Conservation (phyloP, 2,797 vertebrate species). For the Cuniculus paca region DNA sequence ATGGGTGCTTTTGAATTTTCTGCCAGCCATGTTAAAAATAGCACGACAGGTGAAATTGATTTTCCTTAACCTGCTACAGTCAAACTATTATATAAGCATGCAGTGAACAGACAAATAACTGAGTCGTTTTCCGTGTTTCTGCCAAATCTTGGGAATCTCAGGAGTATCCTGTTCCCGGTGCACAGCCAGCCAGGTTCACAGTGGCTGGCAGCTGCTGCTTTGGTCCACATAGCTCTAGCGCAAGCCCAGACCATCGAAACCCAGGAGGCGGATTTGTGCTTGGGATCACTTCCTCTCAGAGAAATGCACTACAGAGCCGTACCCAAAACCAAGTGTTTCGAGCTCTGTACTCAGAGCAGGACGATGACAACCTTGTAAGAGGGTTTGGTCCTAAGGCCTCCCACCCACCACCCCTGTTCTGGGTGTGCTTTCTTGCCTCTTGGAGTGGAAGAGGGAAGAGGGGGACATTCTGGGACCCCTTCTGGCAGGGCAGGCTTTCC, state of each 20-base stretch:
- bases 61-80: background rate
- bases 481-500: background rate
- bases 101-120: background rate
- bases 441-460: background rate
- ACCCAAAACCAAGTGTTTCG: background rate
- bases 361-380: background rate
- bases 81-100: background rate
- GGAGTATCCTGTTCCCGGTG: background rate
- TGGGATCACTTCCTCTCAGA: background rate
- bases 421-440: background rate
- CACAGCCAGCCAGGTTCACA: no score
- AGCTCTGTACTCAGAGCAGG: background rate
- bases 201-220: accelerated
- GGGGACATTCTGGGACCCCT: background rate
- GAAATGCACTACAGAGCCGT: background rate
- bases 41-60: background rate
- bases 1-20: background rate
- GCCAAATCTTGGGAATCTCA: background rate
- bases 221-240: accelerated
- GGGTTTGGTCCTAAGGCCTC: background rate
- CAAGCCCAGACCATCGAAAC: background rate
- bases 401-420: background rate
- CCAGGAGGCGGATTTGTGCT: accelerated
- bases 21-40: background rate
- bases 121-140: background rate